Percentiles rank a stretch among this genome's conserved stretches.
Conservation (phyloP, 2,797 vertebrate species). For the Falco columbarius region DNA sequence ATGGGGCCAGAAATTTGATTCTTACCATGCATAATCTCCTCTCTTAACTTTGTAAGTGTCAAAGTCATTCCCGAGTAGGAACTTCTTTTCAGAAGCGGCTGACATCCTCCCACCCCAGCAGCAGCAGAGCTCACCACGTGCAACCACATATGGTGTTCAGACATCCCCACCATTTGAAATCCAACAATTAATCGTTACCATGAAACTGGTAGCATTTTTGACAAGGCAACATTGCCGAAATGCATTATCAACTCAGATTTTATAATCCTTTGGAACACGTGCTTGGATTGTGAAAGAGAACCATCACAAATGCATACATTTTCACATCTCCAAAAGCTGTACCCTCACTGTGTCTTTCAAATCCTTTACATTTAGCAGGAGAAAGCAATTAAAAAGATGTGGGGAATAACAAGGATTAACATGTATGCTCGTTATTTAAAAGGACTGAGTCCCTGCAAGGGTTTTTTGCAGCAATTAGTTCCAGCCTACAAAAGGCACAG, state of each 20-base stretch:
- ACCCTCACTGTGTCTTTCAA: background rate
- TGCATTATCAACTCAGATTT: background rate
- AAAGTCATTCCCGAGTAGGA: background rate
- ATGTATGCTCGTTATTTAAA: background rate
- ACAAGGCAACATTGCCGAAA: background rate
- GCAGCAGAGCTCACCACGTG: background rate
- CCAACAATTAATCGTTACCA: background rate
- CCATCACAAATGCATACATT: background rate
- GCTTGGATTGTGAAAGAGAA: background rate
- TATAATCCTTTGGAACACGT: background rate
- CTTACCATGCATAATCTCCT: background rate
- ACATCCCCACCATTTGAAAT: background rate
- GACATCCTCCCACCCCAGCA: background rate
- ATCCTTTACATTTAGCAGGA: background rate
- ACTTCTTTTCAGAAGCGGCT: background rate
- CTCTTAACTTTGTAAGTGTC: background rate
- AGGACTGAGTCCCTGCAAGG: accelerated
- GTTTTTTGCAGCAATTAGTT: background rate
- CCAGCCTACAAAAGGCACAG: background rate
- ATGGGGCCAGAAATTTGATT: background rate
- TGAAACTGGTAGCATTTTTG: background rate
- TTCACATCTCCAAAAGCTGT: background rate
- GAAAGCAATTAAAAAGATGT: background rate
- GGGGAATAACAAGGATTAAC: background rate
- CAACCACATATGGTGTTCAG: background rate